Base-by-base conservation (phyloP, 2,113 vertebrate species). In the Pimephales promelas region DNA sequence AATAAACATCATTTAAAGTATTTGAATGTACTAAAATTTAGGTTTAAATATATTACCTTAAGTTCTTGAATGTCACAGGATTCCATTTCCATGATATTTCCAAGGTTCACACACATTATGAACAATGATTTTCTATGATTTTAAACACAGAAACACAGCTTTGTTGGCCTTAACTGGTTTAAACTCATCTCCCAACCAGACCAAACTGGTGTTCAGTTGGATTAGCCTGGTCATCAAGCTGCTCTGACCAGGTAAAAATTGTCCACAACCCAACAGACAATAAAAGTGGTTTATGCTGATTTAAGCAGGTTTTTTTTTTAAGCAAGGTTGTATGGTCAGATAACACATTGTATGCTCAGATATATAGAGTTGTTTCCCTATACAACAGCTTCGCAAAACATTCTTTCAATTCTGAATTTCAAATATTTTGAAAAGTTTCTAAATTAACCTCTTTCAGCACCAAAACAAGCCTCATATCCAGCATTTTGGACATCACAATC, bases 341-440 rank as follows among this genome's bases (percentile, higher is more conserved):
- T 28, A 54, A 3, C 49, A 40, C 7, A 40, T 20, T 10, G 31
- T 36, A 5, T 68, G 34, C 3, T 66, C 34, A 68, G 20, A 36
- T 56, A 2, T 77, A 6, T 36, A 40, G 10, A 34, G 28, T 47
- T 5, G 6, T 75, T 52, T 45, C 2, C 16, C 4, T 31, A 13
- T n/a, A 26, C 11, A 54, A 74, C 3, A 31, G 72, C 16, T 28
- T 34, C 26, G 22, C 8, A 20, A 75, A 54, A 54, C 72, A n/a
- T 13, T n/a, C 1, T 36, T 36, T 20, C 74, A 14, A 40, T 16
- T 24, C 0, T 16, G 49, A 40, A 22, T 56, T 47, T 20, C 14
- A 56, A 14, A 76, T 18, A 24, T 79, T 16, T 59, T 10, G 1
- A 28, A 62, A 80, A 80, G 78, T 80, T 79, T 79, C 14, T 49